Evolutionary conservation across 1,140 invertebrate species (phyloP).

Genomic region (Goniozus legneri): DNA sequence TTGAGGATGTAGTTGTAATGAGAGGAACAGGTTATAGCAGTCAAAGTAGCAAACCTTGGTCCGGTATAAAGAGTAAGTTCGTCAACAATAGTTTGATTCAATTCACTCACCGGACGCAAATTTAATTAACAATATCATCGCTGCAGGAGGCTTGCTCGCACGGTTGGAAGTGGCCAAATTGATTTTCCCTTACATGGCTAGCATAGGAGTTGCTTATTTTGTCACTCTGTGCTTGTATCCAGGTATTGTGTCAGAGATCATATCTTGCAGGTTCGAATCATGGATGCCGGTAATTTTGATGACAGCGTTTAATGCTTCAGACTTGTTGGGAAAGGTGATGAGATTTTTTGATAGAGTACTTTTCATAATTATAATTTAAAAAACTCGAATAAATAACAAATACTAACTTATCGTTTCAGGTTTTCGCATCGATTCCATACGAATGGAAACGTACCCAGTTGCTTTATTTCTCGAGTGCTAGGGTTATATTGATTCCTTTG

Average conservation of each 20-base stretch:
- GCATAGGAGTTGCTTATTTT: conserved; percentile 81
- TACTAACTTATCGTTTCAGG: conserved; percentile 48
- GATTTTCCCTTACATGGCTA: conserved; percentile 86
- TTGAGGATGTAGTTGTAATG: conserved; percentile 74
- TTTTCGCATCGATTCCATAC: conserved; percentile 75
- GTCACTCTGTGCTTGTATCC: conserved; percentile 86
- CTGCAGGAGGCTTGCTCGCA: conserved; percentile 63
- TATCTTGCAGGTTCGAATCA: conserved; percentile 73
- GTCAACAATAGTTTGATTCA: not conserved
- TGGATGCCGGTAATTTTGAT: conserved; percentile 92
- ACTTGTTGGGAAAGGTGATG: conserved; percentile 78
- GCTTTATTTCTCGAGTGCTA: conserved; percentile 64
- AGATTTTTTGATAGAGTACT: not conserved
- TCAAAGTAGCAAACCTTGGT: conserved; percentile 55
- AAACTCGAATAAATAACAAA: not conserved
- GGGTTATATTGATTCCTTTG: conserved; percentile 75
- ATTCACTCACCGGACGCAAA: not conserved
- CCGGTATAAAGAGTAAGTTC: too few relatives aligned
- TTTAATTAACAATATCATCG: conserved; percentile 13
- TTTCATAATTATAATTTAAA: conserved; percentile 1
- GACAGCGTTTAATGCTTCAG: conserved; percentile 81
- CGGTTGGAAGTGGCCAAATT: conserved; percentile 73
- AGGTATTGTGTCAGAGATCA: conserved; percentile 83
- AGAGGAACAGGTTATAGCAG: conserved; percentile 55
- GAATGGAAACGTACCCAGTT: conserved; percentile 76